These are phyloP conservation scores for Rhabdophis nuchalis DNA, from an alignment of 2,797 vertebrate genomes.

Conservation along the genomic window DNA sequence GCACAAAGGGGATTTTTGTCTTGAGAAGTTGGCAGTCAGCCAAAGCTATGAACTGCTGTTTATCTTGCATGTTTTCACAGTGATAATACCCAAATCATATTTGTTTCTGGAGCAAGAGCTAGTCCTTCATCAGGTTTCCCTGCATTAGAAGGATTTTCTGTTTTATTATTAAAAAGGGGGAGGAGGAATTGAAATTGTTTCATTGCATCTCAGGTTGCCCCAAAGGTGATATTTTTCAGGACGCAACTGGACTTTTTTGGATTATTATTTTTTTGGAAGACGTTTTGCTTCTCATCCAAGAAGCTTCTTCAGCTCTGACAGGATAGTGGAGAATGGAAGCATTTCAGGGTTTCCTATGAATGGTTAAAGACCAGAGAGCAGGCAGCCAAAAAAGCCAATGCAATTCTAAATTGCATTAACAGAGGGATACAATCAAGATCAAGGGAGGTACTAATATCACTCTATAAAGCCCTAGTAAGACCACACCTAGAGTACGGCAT, in stretches of 20 bases:
- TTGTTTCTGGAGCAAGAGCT: slow-evolving; percentile 47
- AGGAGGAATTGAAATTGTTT: slow-evolving; percentile 43
- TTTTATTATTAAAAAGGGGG: slow-evolving; percentile 44
- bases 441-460: too few relatives aligned
- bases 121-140: slow-evolving; percentile 51
- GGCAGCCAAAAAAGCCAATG: background rate
- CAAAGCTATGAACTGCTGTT: slow-evolving; percentile 28
- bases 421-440: too few relatives aligned
- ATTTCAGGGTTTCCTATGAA: slow-evolving; percentile 53
- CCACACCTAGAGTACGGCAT: too few relatives aligned
- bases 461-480: too few relatives aligned
- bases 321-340: background rate
- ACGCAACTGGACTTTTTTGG: too few relatives aligned
- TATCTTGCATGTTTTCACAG: slow-evolving; percentile 46
- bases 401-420: too few relatives aligned
- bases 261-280: too few relatives aligned
- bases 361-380: slow-evolving; percentile 61
- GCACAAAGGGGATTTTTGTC: slow-evolving; percentile 52
- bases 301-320: too few relatives aligned
- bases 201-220: slow-evolving; percentile 47
- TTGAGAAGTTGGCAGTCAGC: slow-evolving; percentile 21
- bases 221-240: too few relatives aligned
- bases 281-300: too few relatives aligned
- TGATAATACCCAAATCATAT: slow-evolving; percentile 29
- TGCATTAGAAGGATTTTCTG: slow-evolving; percentile 26